phyloP scores from a whole-genome alignment of 1,140 invertebrate species.

The Lutraria rhynchaena region DNA sequence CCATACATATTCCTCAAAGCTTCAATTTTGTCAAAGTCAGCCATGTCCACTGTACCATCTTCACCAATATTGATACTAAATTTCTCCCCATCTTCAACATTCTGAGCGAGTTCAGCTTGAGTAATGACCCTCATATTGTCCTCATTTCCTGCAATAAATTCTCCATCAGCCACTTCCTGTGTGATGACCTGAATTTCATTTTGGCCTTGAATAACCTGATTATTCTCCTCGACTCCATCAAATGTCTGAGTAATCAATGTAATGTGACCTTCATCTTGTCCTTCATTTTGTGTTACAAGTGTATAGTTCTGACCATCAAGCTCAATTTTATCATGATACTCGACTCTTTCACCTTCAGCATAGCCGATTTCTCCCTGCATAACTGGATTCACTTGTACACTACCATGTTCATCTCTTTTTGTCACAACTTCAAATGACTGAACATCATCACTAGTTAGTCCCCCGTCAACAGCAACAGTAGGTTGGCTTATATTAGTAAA shows the following conservation, averaged over 20 bases:
- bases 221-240: background rate
- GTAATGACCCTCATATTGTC: slow-evolving; percentile 13
- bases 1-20: slow-evolving; percentile 52
- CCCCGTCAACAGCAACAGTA: background rate
- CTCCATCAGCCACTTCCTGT: slow-evolving; percentile 8
- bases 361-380: slow-evolving; percentile 2
- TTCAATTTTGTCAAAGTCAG: slow-evolving; percentile 53
- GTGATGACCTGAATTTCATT: slow-evolving; percentile 23
- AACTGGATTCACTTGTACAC: slow-evolving; percentile 31
- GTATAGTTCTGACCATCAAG: slow-evolving; percentile 47
- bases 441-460: background rate
- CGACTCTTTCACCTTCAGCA: background rate
- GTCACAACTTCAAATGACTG: slow-evolving; percentile 48
- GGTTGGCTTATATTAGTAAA: slow-evolving; percentile 1
- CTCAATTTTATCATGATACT: slow-evolving; percentile 20
- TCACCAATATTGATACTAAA: slow-evolving; percentile 58
- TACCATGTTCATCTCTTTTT: slow-evolving; percentile 30
- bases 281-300: slow-evolving; percentile 14
- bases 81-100: slow-evolving; percentile 19
- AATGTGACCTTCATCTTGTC: slow-evolving; percentile 7
- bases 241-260: slow-evolving; percentile 14
- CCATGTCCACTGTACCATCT: slow-evolving; percentile 52
- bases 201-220: background rate
- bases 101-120: background rate
- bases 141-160: background rate